Evolutionary conservation across 2,888 invertebrate species (phyloP).

Genomic region (Graphium colonna): DNA sequence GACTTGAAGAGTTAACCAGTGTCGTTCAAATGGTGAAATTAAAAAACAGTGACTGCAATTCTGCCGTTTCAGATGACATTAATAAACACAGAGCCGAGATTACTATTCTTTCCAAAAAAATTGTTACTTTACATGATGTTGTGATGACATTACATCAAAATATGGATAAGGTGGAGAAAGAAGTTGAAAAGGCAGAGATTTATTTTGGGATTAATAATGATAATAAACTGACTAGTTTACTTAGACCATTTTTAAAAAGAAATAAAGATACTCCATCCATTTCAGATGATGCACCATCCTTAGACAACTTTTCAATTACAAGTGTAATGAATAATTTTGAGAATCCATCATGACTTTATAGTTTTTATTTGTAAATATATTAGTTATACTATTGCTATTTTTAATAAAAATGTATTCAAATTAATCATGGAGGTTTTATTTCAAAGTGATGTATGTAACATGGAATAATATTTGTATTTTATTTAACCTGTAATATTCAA

Average conservation of each 20-base stretch:
- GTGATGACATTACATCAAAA: conserved; percentile 71
- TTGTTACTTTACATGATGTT: conserved; percentile 75
- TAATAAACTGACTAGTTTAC: conserved; percentile 78
- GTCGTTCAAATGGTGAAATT: conserved; percentile 78
- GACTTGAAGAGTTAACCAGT: conserved; percentile 83
- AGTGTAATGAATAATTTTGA: conserved; percentile 62
- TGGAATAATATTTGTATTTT: too few species aligned
- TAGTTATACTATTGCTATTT: too few species aligned
- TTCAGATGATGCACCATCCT: conserved; percentile 27
- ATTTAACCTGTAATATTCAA: too few species aligned
- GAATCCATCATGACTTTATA: conserved; percentile 1
- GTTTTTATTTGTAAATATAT: conserved; percentile 1
- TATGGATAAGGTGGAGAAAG: conserved; percentile 78
- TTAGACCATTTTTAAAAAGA: conserved; percentile 80
- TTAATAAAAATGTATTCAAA: too few species aligned
- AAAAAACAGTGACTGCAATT: conserved; percentile 66
- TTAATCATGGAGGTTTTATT: too few species aligned
- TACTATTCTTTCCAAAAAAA: conserved; percentile 72
- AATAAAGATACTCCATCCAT: conserved; percentile 39
- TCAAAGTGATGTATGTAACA: too few species aligned
- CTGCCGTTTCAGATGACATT: conserved; percentile 74
- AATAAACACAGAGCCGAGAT: conserved; percentile 75
- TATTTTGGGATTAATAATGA: conserved; percentile 79
- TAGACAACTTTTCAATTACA: conserved; percentile 39
- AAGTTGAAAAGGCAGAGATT: conserved; percentile 80